A percentile compares a stretch with the other conserved stretches of the same genome.
Evolutionary conservation across 2,113 vertebrate species (phyloP).

Genomic region (Alectura lathami): DNA sequence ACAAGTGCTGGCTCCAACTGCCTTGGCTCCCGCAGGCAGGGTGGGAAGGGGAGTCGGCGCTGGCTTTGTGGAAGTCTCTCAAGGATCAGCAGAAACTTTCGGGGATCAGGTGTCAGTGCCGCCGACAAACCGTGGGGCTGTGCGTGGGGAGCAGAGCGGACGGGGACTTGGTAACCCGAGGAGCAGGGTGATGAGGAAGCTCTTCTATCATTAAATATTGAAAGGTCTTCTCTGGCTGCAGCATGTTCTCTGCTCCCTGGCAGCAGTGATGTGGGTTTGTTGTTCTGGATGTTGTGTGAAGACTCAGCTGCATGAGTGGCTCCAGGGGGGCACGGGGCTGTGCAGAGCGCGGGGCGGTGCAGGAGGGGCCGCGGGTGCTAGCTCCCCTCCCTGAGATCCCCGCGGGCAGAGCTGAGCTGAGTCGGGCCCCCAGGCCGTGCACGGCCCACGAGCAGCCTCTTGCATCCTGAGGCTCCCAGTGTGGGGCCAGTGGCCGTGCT

Average conservation of each 20-base stretch:
- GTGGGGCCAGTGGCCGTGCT: background rate
- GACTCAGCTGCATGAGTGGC: background rate
- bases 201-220: slow-evolving; percentile 50
- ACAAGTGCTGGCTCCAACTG: background rate
- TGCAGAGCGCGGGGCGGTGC: background rate
- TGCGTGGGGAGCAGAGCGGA: background rate
- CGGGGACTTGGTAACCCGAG: background rate
- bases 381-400: background rate
- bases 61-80: background rate
- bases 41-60: background rate
- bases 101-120: background rate
- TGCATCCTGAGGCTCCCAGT: background rate
- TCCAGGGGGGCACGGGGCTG: background rate
- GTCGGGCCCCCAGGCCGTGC: rapidly evolving
- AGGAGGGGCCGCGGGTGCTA: background rate
- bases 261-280: background rate
- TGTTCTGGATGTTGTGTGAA: background rate
- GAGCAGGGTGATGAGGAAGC: background rate
- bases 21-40: background rate
- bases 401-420: background rate
- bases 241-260: background rate
- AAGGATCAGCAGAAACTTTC: background rate
- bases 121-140: background rate
- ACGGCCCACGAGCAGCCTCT: background rate
- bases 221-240: background rate